Evolutionary conservation across 2,797 vertebrate species (phyloP).

Genomic region (Danionella dracula): DNA sequence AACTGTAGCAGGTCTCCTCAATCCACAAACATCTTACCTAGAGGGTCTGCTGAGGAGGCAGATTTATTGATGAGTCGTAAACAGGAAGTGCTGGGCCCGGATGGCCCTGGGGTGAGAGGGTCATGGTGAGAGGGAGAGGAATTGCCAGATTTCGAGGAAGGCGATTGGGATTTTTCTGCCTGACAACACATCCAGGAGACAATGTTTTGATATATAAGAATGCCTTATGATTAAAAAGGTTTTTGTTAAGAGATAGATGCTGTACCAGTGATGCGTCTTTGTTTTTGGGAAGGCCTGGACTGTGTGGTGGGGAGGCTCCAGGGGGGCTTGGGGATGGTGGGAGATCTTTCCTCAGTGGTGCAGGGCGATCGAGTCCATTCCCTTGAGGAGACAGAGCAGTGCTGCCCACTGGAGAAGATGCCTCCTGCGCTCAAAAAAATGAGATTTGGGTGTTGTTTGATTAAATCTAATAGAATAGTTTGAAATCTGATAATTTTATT

Average conservation of each 20-base stretch:
- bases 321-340: slow-evolving; percentile 70
- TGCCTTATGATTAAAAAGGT: no score
- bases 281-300: slow-evolving; percentile 63
- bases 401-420: slow-evolving; percentile 74
- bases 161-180: slow-evolving; percentile 70
- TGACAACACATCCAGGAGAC: slow-evolving; percentile 44
- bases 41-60: slow-evolving; percentile 67
- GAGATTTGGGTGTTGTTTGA: slow-evolving; percentile 40
- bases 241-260: neutral
- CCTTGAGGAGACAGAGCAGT: slow-evolving; percentile 63
- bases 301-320: slow-evolving; percentile 65
- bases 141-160: slow-evolving; percentile 71
- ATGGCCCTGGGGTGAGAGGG: slow-evolving; percentile 68
- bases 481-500: no score
- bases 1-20: neutral
- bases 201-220: no score
- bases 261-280: slow-evolving; percentile 75
- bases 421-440: slow-evolving; percentile 77
- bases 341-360: slow-evolving; percentile 62
- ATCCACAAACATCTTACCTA: slow-evolving; percentile 63
- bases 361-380: slow-evolving; percentile 69
- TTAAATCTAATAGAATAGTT: no score
- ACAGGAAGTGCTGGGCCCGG: slow-evolving; percentile 75
- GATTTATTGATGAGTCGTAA: slow-evolving; percentile 74
- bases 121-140: slow-evolving; percentile 75